Conservation (phyloP, 2,888 invertebrate genomes). For the Galerucella nymphaeae region DNA sequence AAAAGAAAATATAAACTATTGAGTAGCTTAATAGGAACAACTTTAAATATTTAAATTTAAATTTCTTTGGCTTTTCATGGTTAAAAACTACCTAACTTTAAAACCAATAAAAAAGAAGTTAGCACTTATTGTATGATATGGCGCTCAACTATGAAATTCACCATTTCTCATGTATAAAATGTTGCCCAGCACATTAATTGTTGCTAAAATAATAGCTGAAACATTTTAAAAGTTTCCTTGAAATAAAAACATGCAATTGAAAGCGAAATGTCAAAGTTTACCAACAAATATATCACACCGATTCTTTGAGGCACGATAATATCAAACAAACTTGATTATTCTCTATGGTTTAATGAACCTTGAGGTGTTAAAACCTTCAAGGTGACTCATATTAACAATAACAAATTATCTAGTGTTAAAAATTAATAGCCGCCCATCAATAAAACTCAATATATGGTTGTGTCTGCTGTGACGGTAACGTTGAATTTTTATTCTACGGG, state of each 20-base stretch:
- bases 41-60: no score
- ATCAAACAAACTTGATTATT: slow-evolving; percentile 10
- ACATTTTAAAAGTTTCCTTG: neutral
- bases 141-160: no score
- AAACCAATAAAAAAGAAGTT: no score
- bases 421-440: neutral
- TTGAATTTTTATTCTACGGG: neutral
- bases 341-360: slow-evolving; percentile 26
- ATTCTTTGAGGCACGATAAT: neutral
- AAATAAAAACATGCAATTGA: neutral
- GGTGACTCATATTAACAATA: neutral
- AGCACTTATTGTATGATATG: no score
- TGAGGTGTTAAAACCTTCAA: slow-evolving; percentile 21
- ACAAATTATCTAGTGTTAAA: neutral
- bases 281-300: neutral
- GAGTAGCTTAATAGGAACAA: no score
- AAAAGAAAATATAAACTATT: slow-evolving; percentile 18
- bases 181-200: no score
- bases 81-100: no score
- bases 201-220: no score
- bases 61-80: no score
- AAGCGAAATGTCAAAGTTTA: neutral
- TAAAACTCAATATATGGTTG: neutral
- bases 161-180: no score
- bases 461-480: neutral